phyloP scores from a whole-genome alignment of 1,140 invertebrate genomes.

The Cotesia vestalis region DNA sequence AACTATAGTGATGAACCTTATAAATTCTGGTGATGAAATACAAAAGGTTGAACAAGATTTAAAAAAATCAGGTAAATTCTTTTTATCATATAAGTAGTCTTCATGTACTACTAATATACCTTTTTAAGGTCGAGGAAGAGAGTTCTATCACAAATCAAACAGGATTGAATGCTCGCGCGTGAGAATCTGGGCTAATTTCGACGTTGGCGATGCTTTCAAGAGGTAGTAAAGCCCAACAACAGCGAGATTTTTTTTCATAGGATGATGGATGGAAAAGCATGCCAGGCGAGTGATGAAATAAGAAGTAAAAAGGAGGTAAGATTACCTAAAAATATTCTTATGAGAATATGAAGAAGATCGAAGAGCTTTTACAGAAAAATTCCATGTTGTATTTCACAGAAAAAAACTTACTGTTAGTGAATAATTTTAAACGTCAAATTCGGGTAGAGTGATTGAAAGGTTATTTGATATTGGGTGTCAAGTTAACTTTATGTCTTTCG shows the following conservation, averaged over 20 bases:
- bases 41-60: not conserved
- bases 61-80: not conserved
- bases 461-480: too few relatives aligned
- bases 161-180: constrained; percentile 36
- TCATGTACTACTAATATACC: not conserved
- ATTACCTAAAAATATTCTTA: not conserved
- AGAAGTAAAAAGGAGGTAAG: not conserved
- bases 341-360: constrained; percentile 26
- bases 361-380: constrained; percentile 1
- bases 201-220: not conserved
- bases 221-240: constrained; percentile 27
- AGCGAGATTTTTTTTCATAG: constrained; percentile 29
- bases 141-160: constrained; percentile 35
- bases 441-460: not conserved
- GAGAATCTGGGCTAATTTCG: constrained; percentile 26
- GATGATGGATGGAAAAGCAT: constrained; percentile 28
- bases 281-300: constrained; percentile 1
- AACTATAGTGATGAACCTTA: too few relatives aligned
- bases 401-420: not conserved
- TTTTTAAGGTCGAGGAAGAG: not conserved
- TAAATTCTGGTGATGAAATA: too few relatives aligned
- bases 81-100: not conserved
- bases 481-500: too few relatives aligned
- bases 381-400: not conserved
- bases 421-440: constrained; percentile 4